Conservation (phyloP, 1,140 invertebrate species). For the Conus ventricosus region DNA sequence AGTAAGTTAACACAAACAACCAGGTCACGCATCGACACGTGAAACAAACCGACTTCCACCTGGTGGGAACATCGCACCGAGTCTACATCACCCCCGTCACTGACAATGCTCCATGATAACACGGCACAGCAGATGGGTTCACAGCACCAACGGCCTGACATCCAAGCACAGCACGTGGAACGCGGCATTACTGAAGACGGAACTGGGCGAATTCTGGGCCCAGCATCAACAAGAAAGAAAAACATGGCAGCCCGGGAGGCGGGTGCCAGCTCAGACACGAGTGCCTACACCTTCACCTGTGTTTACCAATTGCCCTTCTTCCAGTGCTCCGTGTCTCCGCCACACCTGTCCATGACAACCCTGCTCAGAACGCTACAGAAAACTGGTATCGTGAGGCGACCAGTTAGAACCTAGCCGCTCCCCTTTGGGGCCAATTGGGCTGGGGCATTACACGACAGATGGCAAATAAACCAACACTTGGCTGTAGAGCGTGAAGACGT, state of each 20-base stretch:
- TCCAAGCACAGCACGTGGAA: no score
- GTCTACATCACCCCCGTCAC: no score
- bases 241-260: neutral
- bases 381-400: neutral
- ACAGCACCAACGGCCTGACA: no score
- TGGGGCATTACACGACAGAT: neutral
- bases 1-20: no score
- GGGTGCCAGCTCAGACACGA: neutral
- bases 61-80: no score
- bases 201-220: neutral
- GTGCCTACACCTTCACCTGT: constrained; percentile 15
- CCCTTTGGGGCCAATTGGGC: neutral
- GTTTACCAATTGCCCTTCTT: constrained; percentile 24
- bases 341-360: neutral
- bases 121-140: no score
- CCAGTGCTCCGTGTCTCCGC: neutral
- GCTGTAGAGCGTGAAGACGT: neutral
- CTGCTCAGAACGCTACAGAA: constrained; percentile 10
- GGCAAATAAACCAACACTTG: constrained; percentile 16
- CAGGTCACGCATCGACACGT: no score
- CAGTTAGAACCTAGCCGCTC: neutral
- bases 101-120: no score
- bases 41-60: no score
- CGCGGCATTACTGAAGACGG: no score
- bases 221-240: constrained; percentile 18